Evolutionary conservation across 2,888 invertebrate species (phyloP), one percentile per base, ranked within the genome.

Genomic region (Dryococelus australis): DNA sequence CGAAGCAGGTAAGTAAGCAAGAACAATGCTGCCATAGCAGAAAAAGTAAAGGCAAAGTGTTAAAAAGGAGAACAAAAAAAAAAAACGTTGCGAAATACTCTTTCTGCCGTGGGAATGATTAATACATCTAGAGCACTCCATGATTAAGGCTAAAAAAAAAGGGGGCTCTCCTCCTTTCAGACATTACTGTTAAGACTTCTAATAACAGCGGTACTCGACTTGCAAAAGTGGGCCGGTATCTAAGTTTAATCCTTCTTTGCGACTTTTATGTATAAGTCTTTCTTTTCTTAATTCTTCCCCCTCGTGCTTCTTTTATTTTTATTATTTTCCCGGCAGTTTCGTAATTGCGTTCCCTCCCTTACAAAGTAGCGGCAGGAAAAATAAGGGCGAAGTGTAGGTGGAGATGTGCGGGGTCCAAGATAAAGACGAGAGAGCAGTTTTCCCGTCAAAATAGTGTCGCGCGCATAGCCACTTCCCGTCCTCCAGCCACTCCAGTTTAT

Each of bases 201-300:
- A n/a, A n/a, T 65, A 65, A 65, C 65, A 65, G 65, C 65, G 16
- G 65, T 65, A 65, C 65, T 65, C 65, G 65, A 65, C 65, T 65
- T 16, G 65, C 65, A 8, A 65, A 65, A 65, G 65, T 65, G 65
- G 65, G 65, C 65, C 65, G 65, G 65, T 65, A 65, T 65, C 65
- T 65, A 24, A 8, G 6, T 65, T 65, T 65, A 65, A 65, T 65
- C 65, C 65, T 65, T n/a, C 65, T 65, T 65, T 65, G 65, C 20
- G 65, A n/a, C n/a, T 65, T 24, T 10, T 65, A 51, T 51, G 20
- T 51, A 51, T 51, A 65, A 65, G 65, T 20, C 65, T 65, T 65
- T 65, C 65, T 65, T 65, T 24, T n/a, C 65, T 65, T 65, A 65
- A 65, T 65, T 65, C 65, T 65, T 65, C n/a, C 65, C 47, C 65